Base-by-base conservation (phyloP, 2,797 vertebrate species). In the Botia almorhae region DNA sequence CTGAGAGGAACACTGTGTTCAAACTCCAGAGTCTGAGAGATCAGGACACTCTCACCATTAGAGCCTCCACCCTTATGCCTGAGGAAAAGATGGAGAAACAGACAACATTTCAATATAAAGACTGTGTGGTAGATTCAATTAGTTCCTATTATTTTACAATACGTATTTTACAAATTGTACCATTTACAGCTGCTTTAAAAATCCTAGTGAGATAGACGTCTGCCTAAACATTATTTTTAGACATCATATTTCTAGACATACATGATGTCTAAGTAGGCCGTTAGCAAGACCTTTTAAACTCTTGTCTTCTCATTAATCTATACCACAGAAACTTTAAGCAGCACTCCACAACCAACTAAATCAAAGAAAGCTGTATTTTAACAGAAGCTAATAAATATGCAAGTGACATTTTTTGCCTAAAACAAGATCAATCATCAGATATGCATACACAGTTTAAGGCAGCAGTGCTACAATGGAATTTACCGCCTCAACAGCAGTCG, bases 1-100 rank as follows among this genome's bases (percentile, higher is more conserved):
- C 97, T 94, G 23, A 98, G 97, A 0, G 98, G 98, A 87, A 99
- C 98, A 2, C 98, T 99, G 91, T 99, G 98, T 76, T 99, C 98
- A 76, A 99, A 99, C 76, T 99, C 98, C 91, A 99, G 90, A 0
- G 98, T 98, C 51, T 99, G 97, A 0, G 98, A 96, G 79, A 98
- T 97, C 88, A 99, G 82, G 88, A 98, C 94, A 90, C 98, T 99
- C 82, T 99, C 98, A 1, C 95, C 95, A 0, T 96, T 96, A 6
- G 96, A 94, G 48, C 96, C 97, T 29, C 97, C 97, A 1, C 96
- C 95, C 82, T 99, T 99, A 90, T 98, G 97, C 87, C 98, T 99
- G 75, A 14, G n/a, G 50, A 7, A 48, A 13, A 86, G 33, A 43
- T 3, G 16, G 51, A 53, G 16, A 75, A 33, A 83, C 1, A 80